These are phyloP conservation scores for Pyralis farinalis DNA, from an alignment of 2,888 invertebrate genomes.

Conservation along the genomic window DNA sequence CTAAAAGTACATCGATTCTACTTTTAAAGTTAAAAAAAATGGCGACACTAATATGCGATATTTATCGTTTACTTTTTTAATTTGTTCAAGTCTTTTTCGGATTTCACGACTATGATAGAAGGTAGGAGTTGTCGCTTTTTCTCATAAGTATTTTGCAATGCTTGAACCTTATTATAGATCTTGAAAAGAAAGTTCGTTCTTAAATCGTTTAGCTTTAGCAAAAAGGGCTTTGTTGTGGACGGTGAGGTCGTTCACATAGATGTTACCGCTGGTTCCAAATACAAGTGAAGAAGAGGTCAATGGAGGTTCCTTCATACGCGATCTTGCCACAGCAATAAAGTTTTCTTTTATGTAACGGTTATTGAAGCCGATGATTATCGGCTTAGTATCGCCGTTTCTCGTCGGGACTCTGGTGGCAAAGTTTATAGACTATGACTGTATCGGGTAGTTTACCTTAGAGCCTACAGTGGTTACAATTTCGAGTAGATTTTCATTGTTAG, in stretches of 20 bases:
- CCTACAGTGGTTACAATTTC: too few species aligned
- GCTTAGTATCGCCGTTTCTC: not conserved
- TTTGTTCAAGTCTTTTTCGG: not conserved
- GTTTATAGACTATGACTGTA: too few species aligned
- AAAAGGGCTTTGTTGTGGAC: slow-evolving; percentile 1
- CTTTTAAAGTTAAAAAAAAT: too few species aligned
- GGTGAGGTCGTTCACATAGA: slow-evolving; percentile 1
- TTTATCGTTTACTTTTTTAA: too few species aligned
- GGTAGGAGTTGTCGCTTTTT: not conserved
- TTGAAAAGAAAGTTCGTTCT: not conserved
- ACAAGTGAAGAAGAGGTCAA: not conserved
- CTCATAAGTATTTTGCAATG: not conserved
- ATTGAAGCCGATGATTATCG: not conserved
- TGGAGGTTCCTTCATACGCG: not conserved
- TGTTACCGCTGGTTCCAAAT: not conserved
- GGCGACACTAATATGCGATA: too few species aligned
- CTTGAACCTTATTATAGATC: slow-evolving; percentile 3
- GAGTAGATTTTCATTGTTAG: too few species aligned
- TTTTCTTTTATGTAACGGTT: slow-evolving; percentile 1
- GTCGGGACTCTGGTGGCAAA: not conserved
- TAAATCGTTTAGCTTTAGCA: not conserved
- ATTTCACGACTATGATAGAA: not conserved
- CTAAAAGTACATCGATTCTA: too few species aligned
- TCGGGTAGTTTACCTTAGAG: too few species aligned
- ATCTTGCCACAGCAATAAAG: slow-evolving; percentile 1